Percentiles rank a stretch among this genome's conserved stretches.
Conservation (phyloP, 2,888 invertebrate genomes). For the Automeris io region DNA sequence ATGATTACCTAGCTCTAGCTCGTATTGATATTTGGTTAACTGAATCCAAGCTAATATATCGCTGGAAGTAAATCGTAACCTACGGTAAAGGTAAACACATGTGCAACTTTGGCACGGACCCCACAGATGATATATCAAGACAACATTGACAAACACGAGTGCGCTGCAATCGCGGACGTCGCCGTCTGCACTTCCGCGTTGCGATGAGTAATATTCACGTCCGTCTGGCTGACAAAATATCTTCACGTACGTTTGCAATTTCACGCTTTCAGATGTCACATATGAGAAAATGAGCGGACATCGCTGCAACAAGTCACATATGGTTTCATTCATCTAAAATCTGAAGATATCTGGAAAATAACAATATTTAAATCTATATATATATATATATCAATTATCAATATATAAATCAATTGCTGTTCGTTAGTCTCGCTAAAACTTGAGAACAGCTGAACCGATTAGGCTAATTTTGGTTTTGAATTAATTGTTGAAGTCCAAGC, state of each 20-base stretch:
- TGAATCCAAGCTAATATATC: neutral
- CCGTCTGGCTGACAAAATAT: constrained; percentile 13
- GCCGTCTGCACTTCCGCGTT: constrained; percentile 58
- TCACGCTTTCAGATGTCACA: constrained; percentile 6
- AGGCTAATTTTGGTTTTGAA: no score
- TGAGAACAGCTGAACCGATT: no score
- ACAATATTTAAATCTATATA: neutral
- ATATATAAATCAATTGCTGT: no score
- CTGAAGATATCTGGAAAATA: neutral
- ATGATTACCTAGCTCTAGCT: no score
- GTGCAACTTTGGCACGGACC: constrained; percentile 49
- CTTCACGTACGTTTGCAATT: constrained; percentile 5
- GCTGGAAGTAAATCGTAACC: constrained; percentile 22
- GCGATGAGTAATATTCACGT: constrained; percentile 52
- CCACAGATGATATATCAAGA: constrained; percentile 50
- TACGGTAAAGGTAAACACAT: constrained; percentile 39
- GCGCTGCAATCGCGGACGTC: constrained; percentile 56
- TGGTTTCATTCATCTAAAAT: neutral
- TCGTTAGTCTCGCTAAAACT: no score
- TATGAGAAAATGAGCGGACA: neutral
- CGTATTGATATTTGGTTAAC: neutral
- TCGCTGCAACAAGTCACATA: neutral
- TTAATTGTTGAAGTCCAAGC: no score
- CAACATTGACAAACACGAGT: constrained; percentile 60
- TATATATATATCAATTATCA: no score